These are phyloP conservation scores for Pogonocichla stellata DNA, from an alignment of 2,113 vertebrate species.

Conservation along the genomic window DNA sequence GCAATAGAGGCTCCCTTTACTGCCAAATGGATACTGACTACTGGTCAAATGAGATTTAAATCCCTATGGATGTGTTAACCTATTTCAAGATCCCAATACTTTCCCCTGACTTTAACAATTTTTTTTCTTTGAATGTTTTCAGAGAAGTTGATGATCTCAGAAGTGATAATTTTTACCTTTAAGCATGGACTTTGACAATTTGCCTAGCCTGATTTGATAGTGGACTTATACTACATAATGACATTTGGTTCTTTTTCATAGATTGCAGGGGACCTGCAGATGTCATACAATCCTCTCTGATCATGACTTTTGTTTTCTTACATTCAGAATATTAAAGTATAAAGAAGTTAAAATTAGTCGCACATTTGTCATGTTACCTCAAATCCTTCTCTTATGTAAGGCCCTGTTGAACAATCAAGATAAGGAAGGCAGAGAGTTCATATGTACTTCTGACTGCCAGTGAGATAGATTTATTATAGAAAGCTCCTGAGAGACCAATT, in stretches of 20 bases:
- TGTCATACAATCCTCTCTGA: neutral
- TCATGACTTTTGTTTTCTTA: neutral
- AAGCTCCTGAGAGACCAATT: slow-evolving; percentile 64
- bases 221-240: neutral
- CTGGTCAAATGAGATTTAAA: no score
- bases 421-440: neutral
- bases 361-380: neutral
- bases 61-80: rapidly evolving
- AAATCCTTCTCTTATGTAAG: neutral
- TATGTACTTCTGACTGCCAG: neutral
- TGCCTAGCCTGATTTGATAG: neutral
- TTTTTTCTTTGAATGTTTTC: neutral
- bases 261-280: neutral
- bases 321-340: neutral
- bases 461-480: slow-evolving; percentile 37
- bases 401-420: neutral
- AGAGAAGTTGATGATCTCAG: neutral
- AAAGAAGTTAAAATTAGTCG: neutral
- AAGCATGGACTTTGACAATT: neutral
- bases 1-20: neutral
- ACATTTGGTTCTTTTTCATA: neutral
- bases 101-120: rapidly evolving
- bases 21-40: neutral
- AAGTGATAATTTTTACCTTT: neutral
- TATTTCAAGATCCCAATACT: neutral